phyloP scores from a whole-genome alignment of 2,113 vertebrate genomes.

The Lutjanus erythropterus region DNA sequence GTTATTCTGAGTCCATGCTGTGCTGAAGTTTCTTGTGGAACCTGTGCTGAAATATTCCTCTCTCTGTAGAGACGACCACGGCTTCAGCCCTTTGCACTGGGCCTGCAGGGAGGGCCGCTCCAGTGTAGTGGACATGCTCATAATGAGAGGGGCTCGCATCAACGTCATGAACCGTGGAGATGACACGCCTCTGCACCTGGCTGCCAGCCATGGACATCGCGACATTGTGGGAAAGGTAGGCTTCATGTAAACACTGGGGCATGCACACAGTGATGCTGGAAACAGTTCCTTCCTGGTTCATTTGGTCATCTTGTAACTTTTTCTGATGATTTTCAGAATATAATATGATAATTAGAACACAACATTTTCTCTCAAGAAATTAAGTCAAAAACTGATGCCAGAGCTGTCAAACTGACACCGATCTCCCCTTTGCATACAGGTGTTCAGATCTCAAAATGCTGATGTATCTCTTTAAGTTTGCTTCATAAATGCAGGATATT shows the following conservation, averaged over 20 bases:
- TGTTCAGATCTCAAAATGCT: slow-evolving; percentile 6
- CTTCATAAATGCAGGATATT: slow-evolving; percentile 39
- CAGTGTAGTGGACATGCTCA: slow-evolving; percentile 97
- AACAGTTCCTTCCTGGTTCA: not conserved
- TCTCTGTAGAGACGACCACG: slow-evolving; percentile 92
- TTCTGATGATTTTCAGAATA: not conserved
- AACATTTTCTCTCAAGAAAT: not conserved
- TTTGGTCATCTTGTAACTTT: not conserved
- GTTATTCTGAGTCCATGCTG: not conserved
- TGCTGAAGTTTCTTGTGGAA: slow-evolving; percentile 8
- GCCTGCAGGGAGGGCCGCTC: slow-evolving; percentile 95
- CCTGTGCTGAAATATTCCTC: slow-evolving; percentile 12
- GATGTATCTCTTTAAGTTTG: slow-evolving; percentile 14
- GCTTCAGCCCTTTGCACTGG: slow-evolving; percentile 98
- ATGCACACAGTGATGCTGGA: not conserved
- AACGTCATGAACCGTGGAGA: slow-evolving; percentile 98
- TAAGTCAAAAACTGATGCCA: not conserved
- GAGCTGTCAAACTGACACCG: not conserved
- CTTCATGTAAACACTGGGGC: not conserved
- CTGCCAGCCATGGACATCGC: slow-evolving; percentile 94
- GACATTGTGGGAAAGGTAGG: slow-evolving; percentile 96
- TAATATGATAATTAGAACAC: not conserved
- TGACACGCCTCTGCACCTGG: slow-evolving; percentile 95
- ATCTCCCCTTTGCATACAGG: not conserved
- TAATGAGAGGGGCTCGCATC: slow-evolving; percentile 97